A percentile compares a stretch with the other conserved stretches of the same genome.
phyloP scores from a whole-genome alignment of 1,140 invertebrate species.

The Argopecten irradians region DNA sequence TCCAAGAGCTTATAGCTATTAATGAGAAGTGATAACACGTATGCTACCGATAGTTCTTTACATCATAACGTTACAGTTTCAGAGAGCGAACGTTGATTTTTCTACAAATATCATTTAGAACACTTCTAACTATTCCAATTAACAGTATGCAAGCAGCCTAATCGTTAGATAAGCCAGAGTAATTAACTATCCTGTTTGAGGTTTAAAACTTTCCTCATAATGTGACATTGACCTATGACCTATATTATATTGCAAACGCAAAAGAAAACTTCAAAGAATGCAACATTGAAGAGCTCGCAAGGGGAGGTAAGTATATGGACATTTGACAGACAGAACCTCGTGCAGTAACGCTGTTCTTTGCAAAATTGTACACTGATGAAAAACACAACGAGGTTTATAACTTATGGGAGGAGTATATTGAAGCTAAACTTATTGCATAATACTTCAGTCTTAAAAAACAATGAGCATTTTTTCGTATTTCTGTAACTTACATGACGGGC shows the following conservation, averaged over 20 bases:
- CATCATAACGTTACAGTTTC: no score
- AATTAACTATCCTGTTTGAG: not conserved
- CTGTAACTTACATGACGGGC: not conserved
- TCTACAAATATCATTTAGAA: no score
- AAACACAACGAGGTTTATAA: not conserved
- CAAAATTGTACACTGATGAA: not conserved
- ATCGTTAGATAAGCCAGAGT: no score
- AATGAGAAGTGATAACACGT: no score
- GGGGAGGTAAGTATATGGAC: not conserved
- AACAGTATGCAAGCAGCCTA: no score
- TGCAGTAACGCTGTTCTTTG: not conserved
- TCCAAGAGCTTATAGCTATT: not conserved
- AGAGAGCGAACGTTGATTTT: no score
- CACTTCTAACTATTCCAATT: no score
- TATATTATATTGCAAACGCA: not conserved
- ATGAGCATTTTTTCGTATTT: not conserved
- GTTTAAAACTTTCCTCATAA: not conserved
- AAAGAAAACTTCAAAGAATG: not conserved
- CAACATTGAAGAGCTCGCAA: not conserved
- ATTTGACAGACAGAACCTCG: not conserved
- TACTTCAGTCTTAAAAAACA: slow-evolving; percentile 17
- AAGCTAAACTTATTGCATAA: not conserved
- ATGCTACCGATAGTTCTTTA: no score
- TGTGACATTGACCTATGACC: not conserved
- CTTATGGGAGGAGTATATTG: slow-evolving; percentile 8